Percentiles rank a stretch among this genome's conserved stretches.
These are phyloP conservation scores for Panagrolaimus sp. DNA, from an alignment of 1,140 invertebrate species.

Conservation along the genomic window DNA sequence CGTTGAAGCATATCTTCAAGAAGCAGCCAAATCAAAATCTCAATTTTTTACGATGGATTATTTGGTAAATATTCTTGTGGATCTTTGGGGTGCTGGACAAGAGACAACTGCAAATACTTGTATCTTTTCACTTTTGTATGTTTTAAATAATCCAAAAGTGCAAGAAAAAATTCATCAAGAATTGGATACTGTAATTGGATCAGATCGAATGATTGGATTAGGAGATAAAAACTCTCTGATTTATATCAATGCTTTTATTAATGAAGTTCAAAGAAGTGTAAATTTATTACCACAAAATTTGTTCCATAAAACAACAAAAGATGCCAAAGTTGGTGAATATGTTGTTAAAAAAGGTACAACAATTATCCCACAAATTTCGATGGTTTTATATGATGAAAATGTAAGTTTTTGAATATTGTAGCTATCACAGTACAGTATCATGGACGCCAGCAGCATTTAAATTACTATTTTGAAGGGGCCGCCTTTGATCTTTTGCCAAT, in stretches of 20 bases:
- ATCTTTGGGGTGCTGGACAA: conserved; percentile 22
- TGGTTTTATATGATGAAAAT: background rate
- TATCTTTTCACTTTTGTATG: conserved; percentile 19
- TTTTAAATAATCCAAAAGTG: conserved; percentile 20
- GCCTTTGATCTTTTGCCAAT: too few relatives aligned
- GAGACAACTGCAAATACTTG: conserved; percentile 24
- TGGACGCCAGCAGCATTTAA: too few relatives aligned
- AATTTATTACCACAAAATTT: conserved; percentile 7
- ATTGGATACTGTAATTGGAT: conserved; percentile 17
- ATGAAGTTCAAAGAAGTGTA: background rate
- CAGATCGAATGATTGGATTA: conserved; percentile 11
- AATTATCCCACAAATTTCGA: background rate
- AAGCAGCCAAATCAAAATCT: background rate
- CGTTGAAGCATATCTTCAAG: conserved; percentile 1
- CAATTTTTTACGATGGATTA: background rate
- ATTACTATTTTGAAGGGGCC: too few relatives aligned
- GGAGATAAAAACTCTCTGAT: conserved; percentile 17
- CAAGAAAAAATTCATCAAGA: conserved; percentile 25
- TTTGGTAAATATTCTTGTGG: conserved; percentile 7
- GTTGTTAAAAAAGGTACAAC: background rate
- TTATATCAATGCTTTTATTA: conserved; percentile 15
- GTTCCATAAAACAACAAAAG: background rate
- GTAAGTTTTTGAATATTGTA: background rate
- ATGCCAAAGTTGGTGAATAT: background rate
- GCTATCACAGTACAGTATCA: too few relatives aligned